These are phyloP conservation scores for Daboia siamensis DNA, from an alignment of 2,113 vertebrate species.

Conservation along the genomic window DNA sequence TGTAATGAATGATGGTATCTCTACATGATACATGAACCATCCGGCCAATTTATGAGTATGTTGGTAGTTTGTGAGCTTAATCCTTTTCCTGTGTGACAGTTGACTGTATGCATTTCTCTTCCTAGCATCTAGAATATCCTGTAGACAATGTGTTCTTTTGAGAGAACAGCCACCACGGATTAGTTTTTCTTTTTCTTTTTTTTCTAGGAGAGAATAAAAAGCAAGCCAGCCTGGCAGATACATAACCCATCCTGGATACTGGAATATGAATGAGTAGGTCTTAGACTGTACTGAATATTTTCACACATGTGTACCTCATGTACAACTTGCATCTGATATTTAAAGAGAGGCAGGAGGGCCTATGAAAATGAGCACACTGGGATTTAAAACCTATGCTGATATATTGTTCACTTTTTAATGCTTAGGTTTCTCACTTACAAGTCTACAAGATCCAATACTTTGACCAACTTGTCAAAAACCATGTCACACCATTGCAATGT, in stretches of 20 bases:
- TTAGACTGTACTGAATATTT: slow-evolving; percentile 12
- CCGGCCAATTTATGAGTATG: neutral
- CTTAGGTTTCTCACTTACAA: neutral
- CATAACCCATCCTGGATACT: slow-evolving; percentile 13
- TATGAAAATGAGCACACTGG: slow-evolving; percentile 13
- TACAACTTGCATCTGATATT: neutral
- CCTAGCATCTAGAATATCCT: slow-evolving; percentile 1
- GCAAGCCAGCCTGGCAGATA: neutral
- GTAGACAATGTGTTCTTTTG: neutral
- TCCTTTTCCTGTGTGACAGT: neutral
- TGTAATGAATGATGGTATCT: neutral
- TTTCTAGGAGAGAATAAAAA: neutral
- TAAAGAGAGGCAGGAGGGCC: neutral
- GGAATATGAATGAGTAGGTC: slow-evolving; percentile 5
- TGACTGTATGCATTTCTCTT: neutral
- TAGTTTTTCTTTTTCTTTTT: neutral
- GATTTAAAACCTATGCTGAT: neutral
- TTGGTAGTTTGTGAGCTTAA: neutral
- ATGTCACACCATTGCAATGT: neutral
- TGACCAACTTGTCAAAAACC: neutral
- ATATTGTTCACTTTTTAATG: neutral
- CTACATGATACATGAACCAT: neutral
- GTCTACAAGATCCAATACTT: neutral
- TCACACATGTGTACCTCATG: neutral
- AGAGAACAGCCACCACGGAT: neutral